Evolutionary conservation across 92 coral and sea anemone species (phyloP).

Genomic region (Siderastrea siderea): DNA sequence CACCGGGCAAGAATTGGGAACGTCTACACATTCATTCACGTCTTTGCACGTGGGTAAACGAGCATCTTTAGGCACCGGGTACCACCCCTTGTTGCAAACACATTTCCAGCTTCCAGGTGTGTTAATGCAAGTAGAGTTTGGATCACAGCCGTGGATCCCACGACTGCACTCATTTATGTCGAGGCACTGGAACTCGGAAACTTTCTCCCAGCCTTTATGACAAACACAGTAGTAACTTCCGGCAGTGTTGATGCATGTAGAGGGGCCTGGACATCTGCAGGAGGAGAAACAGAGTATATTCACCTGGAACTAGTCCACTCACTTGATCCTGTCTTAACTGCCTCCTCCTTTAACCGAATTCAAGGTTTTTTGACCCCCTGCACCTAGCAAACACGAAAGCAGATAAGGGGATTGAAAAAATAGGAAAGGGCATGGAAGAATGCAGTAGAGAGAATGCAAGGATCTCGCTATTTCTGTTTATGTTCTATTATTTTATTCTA

Average conservation of each 20-base stretch:
- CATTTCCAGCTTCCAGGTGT: slow-evolving; percentile 94
- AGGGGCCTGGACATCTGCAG: slow-evolving; percentile 59
- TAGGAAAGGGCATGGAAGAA: no score
- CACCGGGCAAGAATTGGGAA: slow-evolving; percentile 58
- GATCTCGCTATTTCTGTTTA: no score
- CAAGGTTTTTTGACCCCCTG: no score
- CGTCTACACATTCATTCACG: slow-evolving; percentile 56
- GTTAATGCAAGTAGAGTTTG: slow-evolving; percentile 78
- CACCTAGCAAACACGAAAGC: no score
- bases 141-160: slow-evolving; percentile 74
- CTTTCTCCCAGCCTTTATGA: slow-evolving; percentile 63
- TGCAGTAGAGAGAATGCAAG: no score
- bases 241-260: slow-evolving; percentile 63
- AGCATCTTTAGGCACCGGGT: slow-evolving; percentile 61
- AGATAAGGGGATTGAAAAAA: no score
- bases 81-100: slow-evolving; percentile 80
- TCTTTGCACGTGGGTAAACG: slow-evolving; percentile 63
- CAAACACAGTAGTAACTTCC: slow-evolving; percentile 78
- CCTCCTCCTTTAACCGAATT: no score
- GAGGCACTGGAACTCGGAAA: slow-evolving; percentile 59
- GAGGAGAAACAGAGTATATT: not conserved
- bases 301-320: no score
- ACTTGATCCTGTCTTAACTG: no score
- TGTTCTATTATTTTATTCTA: no score
- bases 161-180: slow-evolving; percentile 85